phyloP scores from a whole-genome alignment of 2,113 vertebrate species.

The Notarius lentiginosus region DNA sequence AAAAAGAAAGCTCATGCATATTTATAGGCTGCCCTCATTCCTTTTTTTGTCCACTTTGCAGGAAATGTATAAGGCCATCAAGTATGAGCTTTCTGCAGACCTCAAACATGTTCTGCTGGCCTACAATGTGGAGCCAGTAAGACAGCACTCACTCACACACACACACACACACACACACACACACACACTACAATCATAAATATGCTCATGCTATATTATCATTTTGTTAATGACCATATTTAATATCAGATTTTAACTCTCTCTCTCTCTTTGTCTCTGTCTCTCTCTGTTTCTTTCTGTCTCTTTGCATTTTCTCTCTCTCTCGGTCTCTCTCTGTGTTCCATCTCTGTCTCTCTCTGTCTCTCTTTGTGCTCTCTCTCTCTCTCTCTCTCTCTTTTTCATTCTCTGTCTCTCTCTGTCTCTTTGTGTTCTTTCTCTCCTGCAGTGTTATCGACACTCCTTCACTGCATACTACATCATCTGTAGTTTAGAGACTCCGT shows the following conservation, averaged over 20 bases:
- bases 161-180: conserved; percentile 16
- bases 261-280: neutral
- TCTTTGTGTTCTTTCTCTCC: conserved; percentile 41
- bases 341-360: neutral
- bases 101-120: conserved; percentile 89
- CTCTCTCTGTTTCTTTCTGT: conserved; percentile 2
- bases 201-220: neutral
- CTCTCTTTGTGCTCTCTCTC: conserved; percentile 10
- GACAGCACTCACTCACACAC: neutral
- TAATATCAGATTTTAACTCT: neutral
- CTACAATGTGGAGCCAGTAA: conserved; percentile 88
- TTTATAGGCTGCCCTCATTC: neutral
- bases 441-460: conserved; percentile 90
- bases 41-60: conserved; percentile 53
- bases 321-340: too few species aligned
- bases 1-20: conserved; percentile 60
- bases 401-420: conserved; percentile 11
- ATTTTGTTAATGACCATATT: neutral
- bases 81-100: conserved; percentile 92
- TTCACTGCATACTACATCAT: conserved; percentile 94
- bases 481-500: conserved; percentile 76
- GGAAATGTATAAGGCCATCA: conserved; percentile 90
- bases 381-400: conserved; percentile 7
- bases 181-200: neutral
- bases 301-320: neutral